Evolutionary conservation across 2,113 vertebrate genomes (phyloP).

Genomic region (Engraulis encrasicolus): DNA sequence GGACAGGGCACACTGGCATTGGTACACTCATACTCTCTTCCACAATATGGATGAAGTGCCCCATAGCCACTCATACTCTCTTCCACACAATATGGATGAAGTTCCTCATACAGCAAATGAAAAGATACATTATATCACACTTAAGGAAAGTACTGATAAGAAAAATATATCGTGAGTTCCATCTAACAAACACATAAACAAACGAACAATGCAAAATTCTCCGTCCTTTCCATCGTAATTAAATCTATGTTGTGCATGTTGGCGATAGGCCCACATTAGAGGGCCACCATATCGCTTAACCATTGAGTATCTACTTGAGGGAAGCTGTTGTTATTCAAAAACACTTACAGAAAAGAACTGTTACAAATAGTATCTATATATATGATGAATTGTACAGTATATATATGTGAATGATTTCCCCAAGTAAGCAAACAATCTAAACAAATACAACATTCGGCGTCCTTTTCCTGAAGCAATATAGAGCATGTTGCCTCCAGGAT

Average conservation of each 20-base stretch:
- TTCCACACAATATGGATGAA: neutral
- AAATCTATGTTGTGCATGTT: neutral
- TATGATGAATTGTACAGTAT: too few species aligned
- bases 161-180: neutral
- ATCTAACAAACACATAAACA: constrained; percentile 26
- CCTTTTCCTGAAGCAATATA: too few species aligned
- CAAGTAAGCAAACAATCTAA: too few species aligned
- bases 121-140: neutral
- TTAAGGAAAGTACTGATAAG: neutral
- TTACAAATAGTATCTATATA: too few species aligned
- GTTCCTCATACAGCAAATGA: neutral
- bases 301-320: too few species aligned
- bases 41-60: neutral
- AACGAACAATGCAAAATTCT: too few species aligned
- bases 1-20: neutral
- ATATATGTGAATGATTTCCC: too few species aligned
- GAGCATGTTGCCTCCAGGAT: constrained; percentile 11
- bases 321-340: too few species aligned
- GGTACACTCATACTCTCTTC: neutral
- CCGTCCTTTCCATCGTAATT: constrained; percentile 30
- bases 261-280: constrained; percentile 8
- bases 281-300: neutral
- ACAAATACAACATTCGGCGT: too few species aligned
- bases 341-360: too few species aligned
- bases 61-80: neutral